These are phyloP conservation scores for Tokudaia tokunoshimensis DNA, from an alignment of 2,797 vertebrate species.

Conservation along the genomic window DNA sequence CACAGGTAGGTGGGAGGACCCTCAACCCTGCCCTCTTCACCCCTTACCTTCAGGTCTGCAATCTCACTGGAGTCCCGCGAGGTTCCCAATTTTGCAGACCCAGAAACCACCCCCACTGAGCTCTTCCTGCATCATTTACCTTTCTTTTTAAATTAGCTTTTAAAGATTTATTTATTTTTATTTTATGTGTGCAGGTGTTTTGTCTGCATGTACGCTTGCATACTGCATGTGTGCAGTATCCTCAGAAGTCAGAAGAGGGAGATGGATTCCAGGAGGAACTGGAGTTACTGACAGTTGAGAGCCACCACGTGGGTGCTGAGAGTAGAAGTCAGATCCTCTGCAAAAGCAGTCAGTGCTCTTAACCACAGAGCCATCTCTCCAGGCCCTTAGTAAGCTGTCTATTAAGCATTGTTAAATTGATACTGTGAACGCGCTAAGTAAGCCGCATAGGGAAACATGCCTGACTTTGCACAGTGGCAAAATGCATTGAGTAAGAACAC, in stretches of 20 bases:
- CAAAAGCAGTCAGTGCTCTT: not conserved
- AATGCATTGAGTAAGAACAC: not conserved
- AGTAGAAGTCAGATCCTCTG: not conserved
- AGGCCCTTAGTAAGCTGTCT: not conserved
- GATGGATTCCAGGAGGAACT: not conserved
- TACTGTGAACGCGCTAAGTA: not conserved
- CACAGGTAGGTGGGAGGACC: no score
- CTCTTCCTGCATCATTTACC: not conserved
- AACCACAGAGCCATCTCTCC: not conserved
- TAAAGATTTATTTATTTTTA: not conserved
- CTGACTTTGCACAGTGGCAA: not conserved
- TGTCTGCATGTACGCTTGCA: not conserved
- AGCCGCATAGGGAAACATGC: not conserved
- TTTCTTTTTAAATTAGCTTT: not conserved
- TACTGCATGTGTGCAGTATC: not conserved
- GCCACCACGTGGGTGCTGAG: not conserved
- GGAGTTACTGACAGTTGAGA: not conserved
- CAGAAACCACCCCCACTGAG: not conserved
- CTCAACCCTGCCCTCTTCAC: not conserved
- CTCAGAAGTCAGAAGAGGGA: not conserved
- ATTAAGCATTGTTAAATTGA: not conserved
- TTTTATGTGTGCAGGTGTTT: no score
- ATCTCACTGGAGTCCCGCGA: not conserved
- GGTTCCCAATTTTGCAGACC: not conserved
- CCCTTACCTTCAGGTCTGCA: rapidly evolving